These are phyloP conservation scores for Hydraecia micacea DNA, from an alignment of 2,888 invertebrate species.

Conservation along the genomic window DNA sequence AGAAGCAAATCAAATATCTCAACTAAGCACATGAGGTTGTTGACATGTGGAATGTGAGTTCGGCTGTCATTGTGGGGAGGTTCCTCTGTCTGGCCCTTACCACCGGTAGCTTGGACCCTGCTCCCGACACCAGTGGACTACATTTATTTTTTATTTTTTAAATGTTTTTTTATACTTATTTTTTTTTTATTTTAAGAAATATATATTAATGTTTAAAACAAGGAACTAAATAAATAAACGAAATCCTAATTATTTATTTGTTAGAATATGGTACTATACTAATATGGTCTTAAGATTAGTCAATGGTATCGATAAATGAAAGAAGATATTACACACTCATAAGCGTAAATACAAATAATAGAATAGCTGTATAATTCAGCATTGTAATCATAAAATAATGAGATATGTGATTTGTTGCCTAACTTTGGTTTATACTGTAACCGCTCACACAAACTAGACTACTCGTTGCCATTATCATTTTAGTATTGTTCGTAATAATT, in stretches of 20 bases:
- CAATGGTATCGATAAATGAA: background rate
- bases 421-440: conserved; percentile 40
- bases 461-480: background rate
- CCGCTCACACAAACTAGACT: conserved; percentile 16
- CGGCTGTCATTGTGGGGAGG: background rate
- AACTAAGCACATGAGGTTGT: background rate
- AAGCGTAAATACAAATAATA: conserved; percentile 31
- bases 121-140: background rate
- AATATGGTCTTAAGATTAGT: background rate
- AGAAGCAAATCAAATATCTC: background rate
- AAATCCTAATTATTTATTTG: background rate
- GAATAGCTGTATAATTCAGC: conserved; percentile 31
- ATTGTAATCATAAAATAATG: conserved; percentile 55
- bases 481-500: background rate
- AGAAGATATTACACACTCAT: background rate
- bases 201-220: background rate
- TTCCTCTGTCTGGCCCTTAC: no score
- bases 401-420: conserved; percentile 48
- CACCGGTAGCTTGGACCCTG: background rate
- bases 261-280: background rate
- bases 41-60: background rate
- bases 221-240: background rate
- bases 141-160: background rate
- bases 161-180: background rate
- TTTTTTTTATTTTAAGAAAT: no score